These are phyloP conservation scores for Phenganax stokvisi DNA, from an alignment of 92 coral and sea anemone species.

Conservation along the genomic window DNA sequence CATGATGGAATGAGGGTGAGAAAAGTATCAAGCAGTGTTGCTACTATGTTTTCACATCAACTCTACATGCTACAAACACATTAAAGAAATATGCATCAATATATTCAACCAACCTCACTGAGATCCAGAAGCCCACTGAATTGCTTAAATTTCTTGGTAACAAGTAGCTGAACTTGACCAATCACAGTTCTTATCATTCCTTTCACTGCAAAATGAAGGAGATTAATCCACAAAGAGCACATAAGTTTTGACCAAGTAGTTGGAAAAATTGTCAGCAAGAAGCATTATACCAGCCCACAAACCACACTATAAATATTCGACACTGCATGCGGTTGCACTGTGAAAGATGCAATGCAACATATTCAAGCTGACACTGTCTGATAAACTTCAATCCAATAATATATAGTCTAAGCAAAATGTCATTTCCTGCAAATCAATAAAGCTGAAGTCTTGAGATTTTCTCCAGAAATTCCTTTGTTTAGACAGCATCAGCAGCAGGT, in stretches of 20 bases:
- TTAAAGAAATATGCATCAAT: background rate
- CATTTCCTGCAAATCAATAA: too few relatives aligned
- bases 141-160: conserved; percentile 90
- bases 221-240: background rate
- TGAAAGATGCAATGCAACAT: background rate
- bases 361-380: background rate
- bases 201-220: conserved; percentile 53
- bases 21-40: too few relatives aligned
- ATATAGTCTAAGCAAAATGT: too few relatives aligned
- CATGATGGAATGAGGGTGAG: too few relatives aligned
- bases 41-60: too few relatives aligned
- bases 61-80: background rate
- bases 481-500: too few relatives aligned
- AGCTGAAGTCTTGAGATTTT: too few relatives aligned
- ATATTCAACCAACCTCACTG: conserved; percentile 64
- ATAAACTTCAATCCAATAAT: too few relatives aligned
- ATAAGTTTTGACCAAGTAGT: background rate
- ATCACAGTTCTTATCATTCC: conserved; percentile 82
- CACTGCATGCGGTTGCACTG: background rate
- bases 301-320: background rate
- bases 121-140: conserved; percentile 88
- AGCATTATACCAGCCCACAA: too few relatives aligned
- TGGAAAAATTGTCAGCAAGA: background rate
- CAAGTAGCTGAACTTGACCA: conserved; percentile 88
- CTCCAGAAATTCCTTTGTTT: too few relatives aligned